Conservation (phyloP, 2,888 invertebrate genomes). For the Peribatodes rhomboidaria region DNA sequence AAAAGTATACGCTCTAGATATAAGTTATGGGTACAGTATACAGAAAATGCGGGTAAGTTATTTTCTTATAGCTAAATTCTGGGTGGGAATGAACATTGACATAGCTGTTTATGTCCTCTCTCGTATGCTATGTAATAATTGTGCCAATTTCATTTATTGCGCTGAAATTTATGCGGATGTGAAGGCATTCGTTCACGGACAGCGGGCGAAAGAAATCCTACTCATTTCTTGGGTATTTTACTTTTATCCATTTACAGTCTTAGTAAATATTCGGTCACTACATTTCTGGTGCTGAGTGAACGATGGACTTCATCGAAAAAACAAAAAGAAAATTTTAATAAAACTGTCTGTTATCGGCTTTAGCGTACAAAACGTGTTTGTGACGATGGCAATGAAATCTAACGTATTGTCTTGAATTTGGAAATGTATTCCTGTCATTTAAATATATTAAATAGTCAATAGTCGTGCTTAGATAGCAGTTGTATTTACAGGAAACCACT, state of each 20-base stretch:
- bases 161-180: slow-evolving; percentile 14
- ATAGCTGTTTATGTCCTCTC: slow-evolving; percentile 33
- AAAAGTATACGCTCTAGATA: slow-evolving; percentile 45
- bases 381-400: too few relatives aligned
- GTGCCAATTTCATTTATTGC: slow-evolving; percentile 33
- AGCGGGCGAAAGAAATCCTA: background rate
- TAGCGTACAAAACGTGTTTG: too few relatives aligned
- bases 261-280: too few relatives aligned
- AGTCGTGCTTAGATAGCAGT: too few relatives aligned
- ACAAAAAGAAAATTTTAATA: too few relatives aligned
- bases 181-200: slow-evolving; percentile 1
- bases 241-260: background rate
- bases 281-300: too few relatives aligned
- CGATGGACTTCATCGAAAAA: too few relatives aligned
- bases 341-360: too few relatives aligned
- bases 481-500: background rate
- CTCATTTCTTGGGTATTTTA: background rate
- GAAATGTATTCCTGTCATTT: too few relatives aligned
- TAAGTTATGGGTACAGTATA: slow-evolving; percentile 39
- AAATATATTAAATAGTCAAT: too few relatives aligned
- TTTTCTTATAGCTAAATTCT: slow-evolving; percentile 42
- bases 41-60: slow-evolving; percentile 42
- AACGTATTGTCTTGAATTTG: too few relatives aligned
- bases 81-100: slow-evolving; percentile 30
- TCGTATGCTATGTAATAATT: slow-evolving; percentile 31